Conservation (phyloP, 2,113 vertebrate species). For the Malaclemys terrapin region DNA sequence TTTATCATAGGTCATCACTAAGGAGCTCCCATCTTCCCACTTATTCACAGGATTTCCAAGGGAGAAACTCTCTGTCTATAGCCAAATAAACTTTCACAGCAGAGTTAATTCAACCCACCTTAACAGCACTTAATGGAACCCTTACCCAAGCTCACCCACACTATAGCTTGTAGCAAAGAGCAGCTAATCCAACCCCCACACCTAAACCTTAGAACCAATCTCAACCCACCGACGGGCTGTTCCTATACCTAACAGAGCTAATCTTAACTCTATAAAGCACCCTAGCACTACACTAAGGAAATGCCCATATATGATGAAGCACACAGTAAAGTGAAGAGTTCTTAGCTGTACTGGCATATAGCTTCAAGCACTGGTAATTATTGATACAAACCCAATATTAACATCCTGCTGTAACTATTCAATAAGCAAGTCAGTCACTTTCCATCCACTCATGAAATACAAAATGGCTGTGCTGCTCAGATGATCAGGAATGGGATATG, state of each 20-base stretch:
- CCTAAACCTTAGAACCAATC: not conserved
- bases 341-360: not conserved
- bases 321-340: not conserved
- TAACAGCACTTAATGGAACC: not conserved
- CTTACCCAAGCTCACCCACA: not conserved
- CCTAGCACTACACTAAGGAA: not conserved
- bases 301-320: not conserved
- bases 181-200: not conserved
- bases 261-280: not conserved
- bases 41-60: not conserved
- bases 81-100: not conserved
- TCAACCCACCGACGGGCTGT: not conserved
- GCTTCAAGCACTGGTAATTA: not conserved
- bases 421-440: not conserved
- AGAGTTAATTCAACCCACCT: not conserved
- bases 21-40: not conserved
- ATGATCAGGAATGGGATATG: not conserved
- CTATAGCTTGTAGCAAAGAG: not conserved
- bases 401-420: not conserved
- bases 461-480: not conserved
- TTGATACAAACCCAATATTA: not conserved
- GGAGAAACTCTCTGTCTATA: not conserved
- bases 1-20: not conserved
- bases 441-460: rapidly evolving
- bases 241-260: not conserved